Evolutionary conservation across 1,140 invertebrate genomes (phyloP), one percentile per base, ranked within the genome.

Genomic region (Chionoecetes opilio): DNA sequence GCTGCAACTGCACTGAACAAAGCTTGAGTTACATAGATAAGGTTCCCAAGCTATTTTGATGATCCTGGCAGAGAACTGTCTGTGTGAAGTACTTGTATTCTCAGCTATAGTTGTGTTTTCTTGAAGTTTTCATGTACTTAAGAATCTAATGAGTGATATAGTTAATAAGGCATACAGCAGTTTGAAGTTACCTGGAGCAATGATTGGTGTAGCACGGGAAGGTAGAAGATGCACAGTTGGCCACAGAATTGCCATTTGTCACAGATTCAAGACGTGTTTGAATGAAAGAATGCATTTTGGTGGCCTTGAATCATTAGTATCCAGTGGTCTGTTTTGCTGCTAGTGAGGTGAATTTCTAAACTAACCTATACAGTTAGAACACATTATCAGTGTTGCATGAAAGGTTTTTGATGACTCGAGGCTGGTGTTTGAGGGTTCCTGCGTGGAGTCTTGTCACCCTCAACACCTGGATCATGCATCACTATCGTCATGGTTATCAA

Each of bases 91-190:
- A 75, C 63, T 14, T 86, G 37, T 86, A 86, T 86, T 86, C 37
- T 35, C 37, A 86, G 32, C 32, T 86, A 86, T 86, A 86, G 11
- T 35, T 86, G 37, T 86, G 37, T 86, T 86, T n/a, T 34, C 32
- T 34, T 86, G 32, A 86, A 35, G 35, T 86, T 35, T 86, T 86
- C 37, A 86, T 91, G 89, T 91, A 75, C 53, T 75, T 91, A 91
- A 88, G 17, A 26, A 21, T 91, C 35, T 53, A 32, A 53, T 0
- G 75, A n/a, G 89, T 91, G 89, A 91, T 91, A 75, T 75, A 91
- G 89, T 75, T 91, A 34, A 75, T 75, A 91, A 91, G 89, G 53
- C 53, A 75, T 46, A 31, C 17, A 75, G 31, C 34, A 35, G 14
- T 29, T 91, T 31, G 46, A 53, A 91, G 11, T 14, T 17, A 35